Percentiles rank a stretch among this genome's conserved stretches.
These are phyloP conservation scores for Urocitellus parryii DNA, from an alignment of 2,113 vertebrate genomes.

Conservation along the genomic window DNA sequence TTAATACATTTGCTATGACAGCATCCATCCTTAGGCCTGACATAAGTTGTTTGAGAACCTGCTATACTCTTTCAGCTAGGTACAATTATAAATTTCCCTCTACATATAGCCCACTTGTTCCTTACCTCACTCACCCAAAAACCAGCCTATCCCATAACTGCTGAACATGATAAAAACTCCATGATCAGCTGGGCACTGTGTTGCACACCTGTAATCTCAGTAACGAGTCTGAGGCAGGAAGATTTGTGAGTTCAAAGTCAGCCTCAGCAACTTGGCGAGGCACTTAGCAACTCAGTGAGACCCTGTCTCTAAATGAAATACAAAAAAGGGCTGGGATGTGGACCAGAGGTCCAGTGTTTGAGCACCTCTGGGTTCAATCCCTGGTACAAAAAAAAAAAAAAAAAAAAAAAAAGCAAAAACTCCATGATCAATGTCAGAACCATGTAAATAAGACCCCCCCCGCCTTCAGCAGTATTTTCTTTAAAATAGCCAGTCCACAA, in stretches of 20 bases:
- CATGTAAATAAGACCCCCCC: neutral
- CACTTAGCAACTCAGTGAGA: no score
- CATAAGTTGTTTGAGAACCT: neutral
- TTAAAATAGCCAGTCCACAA: neutral
- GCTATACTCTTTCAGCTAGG: neutral
- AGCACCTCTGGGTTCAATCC: no score
- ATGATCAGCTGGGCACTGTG: neutral
- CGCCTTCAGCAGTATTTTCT: neutral
- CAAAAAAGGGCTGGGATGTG: no score
- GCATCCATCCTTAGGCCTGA: no score
- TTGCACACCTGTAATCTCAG: no score
- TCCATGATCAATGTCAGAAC: neutral
- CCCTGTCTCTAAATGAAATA: no score
- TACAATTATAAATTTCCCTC: neutral
- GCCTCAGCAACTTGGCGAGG: no score
- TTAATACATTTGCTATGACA: neutral
- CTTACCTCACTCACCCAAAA: neutral
- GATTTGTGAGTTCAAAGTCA: no score
- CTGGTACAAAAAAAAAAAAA: no score
- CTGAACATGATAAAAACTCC: neutral
- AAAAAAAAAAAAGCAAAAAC: neutral
- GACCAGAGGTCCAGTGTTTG: no score
- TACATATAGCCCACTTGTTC: neutral
- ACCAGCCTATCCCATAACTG: rapidly evolving
- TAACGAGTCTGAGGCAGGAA: no score